These are phyloP conservation scores for Sitodiplosis mosellana DNA, from an alignment of 1,140 invertebrate genomes.

Conservation along the genomic window DNA sequence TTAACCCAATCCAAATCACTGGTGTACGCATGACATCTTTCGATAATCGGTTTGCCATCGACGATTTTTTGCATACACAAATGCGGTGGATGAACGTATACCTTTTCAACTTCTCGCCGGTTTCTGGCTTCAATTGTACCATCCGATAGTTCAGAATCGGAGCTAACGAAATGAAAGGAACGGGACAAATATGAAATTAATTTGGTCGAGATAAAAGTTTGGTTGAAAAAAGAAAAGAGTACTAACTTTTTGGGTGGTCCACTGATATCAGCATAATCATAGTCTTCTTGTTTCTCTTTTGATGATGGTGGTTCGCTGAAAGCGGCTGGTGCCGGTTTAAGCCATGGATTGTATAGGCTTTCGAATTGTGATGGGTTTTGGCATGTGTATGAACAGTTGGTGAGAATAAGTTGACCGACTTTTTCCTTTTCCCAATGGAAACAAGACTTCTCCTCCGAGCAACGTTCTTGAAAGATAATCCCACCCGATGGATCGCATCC, in stretches of 20 bases:
- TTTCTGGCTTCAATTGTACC: background rate
- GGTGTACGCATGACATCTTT: constrained; percentile 34
- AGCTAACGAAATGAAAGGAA: too few species aligned
- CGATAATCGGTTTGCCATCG: constrained; percentile 14
- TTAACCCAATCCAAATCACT: constrained; percentile 20
- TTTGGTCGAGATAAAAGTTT: too few species aligned
- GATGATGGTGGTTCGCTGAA: constrained; percentile 8
- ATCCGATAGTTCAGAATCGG: background rate
- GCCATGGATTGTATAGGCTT: constrained; percentile 17
- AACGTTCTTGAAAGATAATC: constrained; percentile 46
- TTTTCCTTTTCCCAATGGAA: constrained; percentile 39
- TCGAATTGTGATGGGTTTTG: constrained; percentile 23
- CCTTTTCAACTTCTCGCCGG: constrained; percentile 7
- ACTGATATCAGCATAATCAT: constrained; percentile 16
- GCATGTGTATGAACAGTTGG: constrained; percentile 38
- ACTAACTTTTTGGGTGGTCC: background rate
- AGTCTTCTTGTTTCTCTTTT: constrained; percentile 19
- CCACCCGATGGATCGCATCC: constrained; percentile 43
- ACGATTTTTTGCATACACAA: constrained; percentile 30
- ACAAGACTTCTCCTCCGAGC: constrained; percentile 37
- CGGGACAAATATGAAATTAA: too few species aligned
- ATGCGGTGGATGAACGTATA: constrained; percentile 33
- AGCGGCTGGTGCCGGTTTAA: constrained; percentile 10
- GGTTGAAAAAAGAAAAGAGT: too few species aligned
- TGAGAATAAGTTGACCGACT: constrained; percentile 29